Conservation (phyloP, 2,113 vertebrate genomes). For the Machaerirhynchus nigripectus region DNA sequence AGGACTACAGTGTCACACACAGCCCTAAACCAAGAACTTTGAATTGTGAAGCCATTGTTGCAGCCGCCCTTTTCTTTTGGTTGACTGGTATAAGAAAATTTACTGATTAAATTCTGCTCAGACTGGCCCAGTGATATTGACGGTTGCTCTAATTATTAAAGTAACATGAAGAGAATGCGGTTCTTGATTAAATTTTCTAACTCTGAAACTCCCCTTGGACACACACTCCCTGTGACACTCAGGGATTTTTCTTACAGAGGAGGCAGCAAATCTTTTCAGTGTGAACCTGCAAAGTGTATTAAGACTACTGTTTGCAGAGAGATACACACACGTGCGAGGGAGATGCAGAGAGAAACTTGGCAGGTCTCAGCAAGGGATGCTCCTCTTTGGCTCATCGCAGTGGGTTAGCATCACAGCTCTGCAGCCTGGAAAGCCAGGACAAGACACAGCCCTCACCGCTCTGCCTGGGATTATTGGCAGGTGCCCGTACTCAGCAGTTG, state of each 20-base stretch:
- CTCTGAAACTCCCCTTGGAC: background rate
- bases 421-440: background rate
- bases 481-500: background rate
- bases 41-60: background rate
- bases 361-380: background rate
- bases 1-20: background rate
- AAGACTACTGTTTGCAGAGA: background rate
- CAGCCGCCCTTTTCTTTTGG: background rate
- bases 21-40: background rate
- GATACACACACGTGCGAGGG: fast-evolving
- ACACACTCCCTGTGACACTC: fast-evolving
- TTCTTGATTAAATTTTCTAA: background rate
- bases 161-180: background rate
- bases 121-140: background rate
- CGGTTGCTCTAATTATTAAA: background rate
- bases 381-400: background rate
- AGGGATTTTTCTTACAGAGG: background rate
- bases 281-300: background rate
- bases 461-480: background rate
- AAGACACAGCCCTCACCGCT: background rate
- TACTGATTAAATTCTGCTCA: background rate
- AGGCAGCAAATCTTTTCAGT: background rate
- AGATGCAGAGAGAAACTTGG: background rate
- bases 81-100: background rate
- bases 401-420: background rate